These are phyloP conservation scores for Aphelinus atriplicis DNA, from an alignment of 1,140 invertebrate genomes.

Conservation along the genomic window DNA sequence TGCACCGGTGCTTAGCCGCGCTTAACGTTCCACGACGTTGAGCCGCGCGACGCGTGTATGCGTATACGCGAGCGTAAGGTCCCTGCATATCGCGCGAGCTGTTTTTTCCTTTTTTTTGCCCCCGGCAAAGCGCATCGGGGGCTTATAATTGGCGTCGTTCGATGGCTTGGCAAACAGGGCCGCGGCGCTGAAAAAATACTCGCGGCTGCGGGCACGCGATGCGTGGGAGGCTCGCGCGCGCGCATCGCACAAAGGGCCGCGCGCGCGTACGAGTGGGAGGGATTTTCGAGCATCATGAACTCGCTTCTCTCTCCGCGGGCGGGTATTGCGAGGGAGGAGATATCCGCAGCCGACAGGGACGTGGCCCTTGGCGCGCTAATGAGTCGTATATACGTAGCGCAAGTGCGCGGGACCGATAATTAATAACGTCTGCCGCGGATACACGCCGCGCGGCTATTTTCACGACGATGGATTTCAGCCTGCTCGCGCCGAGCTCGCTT, in stretches of 20 bases:
- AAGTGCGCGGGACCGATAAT: too few relatives aligned
- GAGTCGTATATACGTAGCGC: too few relatives aligned
- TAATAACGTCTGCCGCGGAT: too few relatives aligned
- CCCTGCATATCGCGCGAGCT: background rate
- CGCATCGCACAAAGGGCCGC: constrained; percentile 5
- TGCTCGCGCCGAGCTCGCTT: background rate
- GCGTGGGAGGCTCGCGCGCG: constrained; percentile 17
- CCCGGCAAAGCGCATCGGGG: background rate
- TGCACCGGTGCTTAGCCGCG: too few relatives aligned
- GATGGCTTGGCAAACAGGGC: constrained; percentile 39
- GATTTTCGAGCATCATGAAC: constrained; percentile 1
- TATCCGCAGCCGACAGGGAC: too few relatives aligned
- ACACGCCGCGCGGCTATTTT: too few relatives aligned
- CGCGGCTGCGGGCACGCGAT: constrained; percentile 6
- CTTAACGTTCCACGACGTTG: too few relatives aligned
- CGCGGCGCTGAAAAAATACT: constrained; percentile 25
- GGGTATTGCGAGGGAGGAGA: too few relatives aligned
- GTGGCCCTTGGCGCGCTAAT: too few relatives aligned
- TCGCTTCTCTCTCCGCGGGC: background rate
- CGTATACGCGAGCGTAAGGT: background rate
- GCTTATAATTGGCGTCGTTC: constrained; percentile 33
- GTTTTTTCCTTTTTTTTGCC: background rate
- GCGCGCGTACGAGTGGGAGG: constrained; percentile 21
- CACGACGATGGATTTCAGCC: too few relatives aligned
- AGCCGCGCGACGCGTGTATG: too few relatives aligned